A percentile compares a stretch with the other conserved stretches of the same genome.
phyloP scores from a whole-genome alignment of 2,888 invertebrate species.

The Andrena camellia region DNA sequence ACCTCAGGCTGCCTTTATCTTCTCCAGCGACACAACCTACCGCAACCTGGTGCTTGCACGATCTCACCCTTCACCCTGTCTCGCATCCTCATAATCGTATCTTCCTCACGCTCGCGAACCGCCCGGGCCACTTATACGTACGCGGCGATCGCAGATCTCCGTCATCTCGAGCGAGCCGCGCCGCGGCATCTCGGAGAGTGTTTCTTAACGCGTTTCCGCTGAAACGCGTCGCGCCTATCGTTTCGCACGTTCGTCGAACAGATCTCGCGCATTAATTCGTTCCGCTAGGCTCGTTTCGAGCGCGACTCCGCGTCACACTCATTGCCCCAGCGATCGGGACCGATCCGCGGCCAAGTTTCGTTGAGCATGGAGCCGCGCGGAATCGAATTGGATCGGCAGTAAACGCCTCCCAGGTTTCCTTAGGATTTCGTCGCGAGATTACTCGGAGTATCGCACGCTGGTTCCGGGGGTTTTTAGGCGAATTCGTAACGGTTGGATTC shows the following conservation, averaged over 20 bases:
- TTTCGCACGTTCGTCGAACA: neutral
- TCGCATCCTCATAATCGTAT: constrained; percentile 17
- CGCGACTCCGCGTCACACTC: constrained; percentile 14
- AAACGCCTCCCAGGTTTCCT: no score
- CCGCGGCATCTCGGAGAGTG: neutral
- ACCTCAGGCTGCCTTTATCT: neutral
- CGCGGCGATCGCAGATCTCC: neutral
- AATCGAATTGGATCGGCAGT: neutral
- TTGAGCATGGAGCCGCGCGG: neutral
- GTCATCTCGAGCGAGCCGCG: neutral
- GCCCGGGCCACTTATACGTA: neutral
- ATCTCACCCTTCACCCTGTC: constrained; percentile 20
- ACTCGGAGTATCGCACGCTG: neutral
- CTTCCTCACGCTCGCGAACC: neutral
- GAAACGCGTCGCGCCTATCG: constrained; percentile 19
- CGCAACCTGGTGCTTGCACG: neutral
- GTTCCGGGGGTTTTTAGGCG: neutral
- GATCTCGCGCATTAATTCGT: constrained; percentile 34
- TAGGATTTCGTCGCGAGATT: neutral
- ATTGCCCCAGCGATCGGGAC: neutral
- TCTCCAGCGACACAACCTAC: no score
- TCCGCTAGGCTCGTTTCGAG: constrained; percentile 35
- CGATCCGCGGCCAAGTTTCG: constrained; percentile 1
- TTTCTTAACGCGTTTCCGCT: constrained; percentile 17
- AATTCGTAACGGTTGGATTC: constrained; percentile 12